Conservation (phyloP, 2,888 invertebrate genomes). For the Caenorhabditis sp. region DNA sequence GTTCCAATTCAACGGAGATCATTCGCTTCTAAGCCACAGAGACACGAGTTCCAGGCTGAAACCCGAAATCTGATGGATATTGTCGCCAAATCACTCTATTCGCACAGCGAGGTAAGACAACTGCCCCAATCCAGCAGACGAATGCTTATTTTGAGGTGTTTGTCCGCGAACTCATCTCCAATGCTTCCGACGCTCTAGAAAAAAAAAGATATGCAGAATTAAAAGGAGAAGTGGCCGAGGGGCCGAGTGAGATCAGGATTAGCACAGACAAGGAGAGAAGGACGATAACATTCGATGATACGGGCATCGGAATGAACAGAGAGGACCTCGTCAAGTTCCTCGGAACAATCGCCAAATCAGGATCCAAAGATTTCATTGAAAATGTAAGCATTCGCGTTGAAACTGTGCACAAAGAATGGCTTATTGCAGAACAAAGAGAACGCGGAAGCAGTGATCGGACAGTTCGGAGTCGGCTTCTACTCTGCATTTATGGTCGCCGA, state of each 20-base stretch:
- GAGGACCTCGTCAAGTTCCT: constrained; percentile 92
- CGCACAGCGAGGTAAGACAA: constrained; percentile 89
- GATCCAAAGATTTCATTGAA: constrained; percentile 85
- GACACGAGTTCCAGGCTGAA: constrained; percentile 96
- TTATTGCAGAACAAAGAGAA: constrained; percentile 68
- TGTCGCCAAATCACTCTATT: constrained; percentile 95
- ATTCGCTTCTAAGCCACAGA: constrained; percentile 79
- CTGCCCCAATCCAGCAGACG: too few species aligned
- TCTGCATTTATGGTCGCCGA: constrained; percentile 98
- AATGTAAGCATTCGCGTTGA: constrained; percentile 27
- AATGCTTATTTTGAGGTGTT: constrained; percentile 85
- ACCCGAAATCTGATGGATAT: constrained; percentile 95
- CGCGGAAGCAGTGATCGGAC: constrained; percentile 90
- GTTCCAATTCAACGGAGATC: constrained; percentile 21
- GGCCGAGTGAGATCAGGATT: constrained; percentile 59
- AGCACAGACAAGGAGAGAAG: constrained; percentile 53
- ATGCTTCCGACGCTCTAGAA: constrained; percentile 96
- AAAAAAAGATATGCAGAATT: constrained; percentile 88
- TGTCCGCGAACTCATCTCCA: constrained; percentile 93
- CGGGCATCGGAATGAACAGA: constrained; percentile 94
- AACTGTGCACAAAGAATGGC: neutral
- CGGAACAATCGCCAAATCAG: constrained; percentile 95
- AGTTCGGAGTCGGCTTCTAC: constrained; percentile 98
- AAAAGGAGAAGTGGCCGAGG: constrained; percentile 59
- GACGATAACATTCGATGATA: constrained; percentile 83